Conservation (phyloP, 2,797 vertebrate genomes). For the Loriculus beryllinus region DNA sequence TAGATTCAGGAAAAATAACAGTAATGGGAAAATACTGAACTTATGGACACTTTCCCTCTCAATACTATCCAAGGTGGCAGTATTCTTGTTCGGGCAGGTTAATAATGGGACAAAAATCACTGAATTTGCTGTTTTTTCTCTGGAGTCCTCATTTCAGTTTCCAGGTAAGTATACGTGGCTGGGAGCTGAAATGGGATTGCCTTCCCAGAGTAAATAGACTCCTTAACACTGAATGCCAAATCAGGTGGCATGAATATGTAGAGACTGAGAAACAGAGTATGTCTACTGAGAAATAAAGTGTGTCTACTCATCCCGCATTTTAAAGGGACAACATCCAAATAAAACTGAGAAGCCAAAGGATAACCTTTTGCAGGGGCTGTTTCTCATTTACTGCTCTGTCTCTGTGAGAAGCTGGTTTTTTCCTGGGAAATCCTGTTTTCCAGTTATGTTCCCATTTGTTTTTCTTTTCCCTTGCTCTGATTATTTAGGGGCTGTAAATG, state of each 20-base stretch:
- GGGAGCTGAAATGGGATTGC: neutral
- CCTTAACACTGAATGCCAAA: neutral
- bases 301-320: neutral
- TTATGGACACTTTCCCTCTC: neutral
- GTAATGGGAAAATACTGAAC: neutral
- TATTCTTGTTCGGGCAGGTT: neutral
- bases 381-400: neutral
- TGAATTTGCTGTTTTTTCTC: neutral
- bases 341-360: neutral
- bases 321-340: neutral
- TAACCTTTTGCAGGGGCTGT: neutral
- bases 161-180: neutral
- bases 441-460: neutral
- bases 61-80: neutral
- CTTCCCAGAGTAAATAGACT: neutral
- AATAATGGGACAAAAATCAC: neutral
- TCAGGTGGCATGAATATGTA: neutral
- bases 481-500: constrained; percentile 19
- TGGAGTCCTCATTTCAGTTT: constrained; percentile 2
- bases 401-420: neutral
- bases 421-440: neutral
- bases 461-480: neutral
- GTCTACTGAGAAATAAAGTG: neutral
- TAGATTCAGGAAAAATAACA: neutral
- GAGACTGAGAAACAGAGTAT: neutral